Evolutionary conservation across 2,888 invertebrate species (phyloP), one percentile per base, ranked within the genome.

Genomic region (Lissocephala sabroskyi): DNA sequence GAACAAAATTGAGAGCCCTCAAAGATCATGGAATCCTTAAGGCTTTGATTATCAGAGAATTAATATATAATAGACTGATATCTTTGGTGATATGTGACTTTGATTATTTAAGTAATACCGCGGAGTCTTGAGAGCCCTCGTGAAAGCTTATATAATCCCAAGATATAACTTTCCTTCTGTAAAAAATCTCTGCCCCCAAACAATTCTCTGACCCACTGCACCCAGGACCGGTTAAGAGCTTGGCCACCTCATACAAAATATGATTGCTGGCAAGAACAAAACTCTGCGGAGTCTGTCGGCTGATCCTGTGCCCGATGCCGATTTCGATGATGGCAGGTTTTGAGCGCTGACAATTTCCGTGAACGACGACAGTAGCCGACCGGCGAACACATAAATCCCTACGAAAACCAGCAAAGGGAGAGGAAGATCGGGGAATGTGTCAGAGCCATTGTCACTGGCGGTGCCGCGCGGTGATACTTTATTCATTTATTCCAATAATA

Each of bases 401-500:
- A n/a, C 28, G n/a, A 41, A 23, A 23, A 23, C 23, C 3, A 23
- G 3, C 23, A 3, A 23, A 23, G 23, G 7, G 4, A 23, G 19
- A 37, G 37, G 18, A n/a, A 19, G 18, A 37, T 18, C 37, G 18
- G 19, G 11, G 37, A 19, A 46, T 37, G 46, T 45, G 35, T 42
- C 41, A 39, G 36, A 73, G 68, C 79, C 78, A 78, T 79, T 79
- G 79, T 79, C 79, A 78, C 79, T 79, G 79, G 73, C 7, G 3
- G 76, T 79, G 75, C 64, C 60, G 58, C 55, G 50, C 48, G 49
- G 65, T 44, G 67, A 77, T 78, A 78, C 71, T 79, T 80, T 80
- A 80, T 80, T 80, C 80, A 80, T 80, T 71, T 80, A 80, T 80
- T 80, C 80, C 79, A 80, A 80, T 80, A 79, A 76, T 76, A 79